Conservation (phyloP, 2,888 invertebrate genomes). For the Steinernema hermaphroditum region DNA sequence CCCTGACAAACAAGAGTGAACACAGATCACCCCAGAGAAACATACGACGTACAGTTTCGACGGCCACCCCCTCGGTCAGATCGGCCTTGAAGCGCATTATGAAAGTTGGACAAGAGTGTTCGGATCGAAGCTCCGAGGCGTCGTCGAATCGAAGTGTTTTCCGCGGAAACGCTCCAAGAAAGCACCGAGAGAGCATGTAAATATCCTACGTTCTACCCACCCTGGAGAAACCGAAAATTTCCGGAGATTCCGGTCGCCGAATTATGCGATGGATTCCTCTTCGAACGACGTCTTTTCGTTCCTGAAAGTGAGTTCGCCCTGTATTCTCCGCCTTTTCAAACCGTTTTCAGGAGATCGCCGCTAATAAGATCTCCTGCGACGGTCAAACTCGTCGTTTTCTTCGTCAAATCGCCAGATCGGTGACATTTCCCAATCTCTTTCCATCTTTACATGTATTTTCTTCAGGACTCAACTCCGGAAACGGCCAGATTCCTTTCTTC, state of each 20-base stretch:
- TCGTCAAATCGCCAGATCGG: neutral
- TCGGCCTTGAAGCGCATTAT: slow-evolving; percentile 14
- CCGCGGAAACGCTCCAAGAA: neutral
- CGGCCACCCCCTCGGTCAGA: neutral
- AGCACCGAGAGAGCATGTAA: neutral
- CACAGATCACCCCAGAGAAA: no score
- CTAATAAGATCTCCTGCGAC: neutral
- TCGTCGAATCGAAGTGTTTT: neutral
- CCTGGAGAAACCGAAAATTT: neutral
- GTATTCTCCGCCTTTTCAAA: neutral
- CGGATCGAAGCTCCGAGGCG: neutral
- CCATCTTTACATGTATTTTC: neutral
- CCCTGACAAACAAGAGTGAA: neutral
- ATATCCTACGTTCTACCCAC: slow-evolving; percentile 1
- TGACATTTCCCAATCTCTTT: neutral
- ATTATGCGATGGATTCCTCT: neutral
- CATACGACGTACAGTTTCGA: neutral
- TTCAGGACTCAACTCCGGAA: neutral
- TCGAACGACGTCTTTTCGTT: neutral
- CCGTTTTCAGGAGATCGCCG: neutral
- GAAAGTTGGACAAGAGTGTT: neutral
- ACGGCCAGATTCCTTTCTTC: neutral
- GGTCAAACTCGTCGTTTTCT: neutral
- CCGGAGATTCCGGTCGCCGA: neutral
- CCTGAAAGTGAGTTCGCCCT: neutral